Conservation (phyloP, 2,113 vertebrate species). For the Callipepla californica region DNA sequence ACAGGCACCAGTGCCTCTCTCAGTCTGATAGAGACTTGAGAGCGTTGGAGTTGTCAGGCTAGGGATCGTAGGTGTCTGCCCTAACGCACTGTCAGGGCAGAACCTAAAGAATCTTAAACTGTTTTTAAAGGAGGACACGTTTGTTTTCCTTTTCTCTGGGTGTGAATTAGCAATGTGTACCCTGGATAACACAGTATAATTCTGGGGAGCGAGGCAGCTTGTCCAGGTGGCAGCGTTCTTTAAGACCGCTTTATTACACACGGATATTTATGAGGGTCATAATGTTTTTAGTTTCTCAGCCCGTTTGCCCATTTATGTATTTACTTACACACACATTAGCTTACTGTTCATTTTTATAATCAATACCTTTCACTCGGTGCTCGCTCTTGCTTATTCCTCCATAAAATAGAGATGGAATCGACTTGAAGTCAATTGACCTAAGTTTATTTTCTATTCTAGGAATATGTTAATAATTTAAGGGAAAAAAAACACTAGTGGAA, state of each 20-base stretch:
- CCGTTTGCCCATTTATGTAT: background rate
- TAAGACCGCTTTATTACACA: background rate
- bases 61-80: background rate
- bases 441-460: background rate
- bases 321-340: background rate
- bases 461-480: background rate
- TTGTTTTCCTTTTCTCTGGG: background rate
- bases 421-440: rapidly evolving
- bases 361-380: background rate
- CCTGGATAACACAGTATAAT: background rate
- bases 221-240: background rate
- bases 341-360: background rate
- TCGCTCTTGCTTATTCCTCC: background rate
- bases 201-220: background rate
- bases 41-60: background rate
- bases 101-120: background rate
- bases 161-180: rapidly evolving
- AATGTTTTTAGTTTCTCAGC: background rate
- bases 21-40: background rate
- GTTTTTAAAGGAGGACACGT: background rate
- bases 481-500: no score
- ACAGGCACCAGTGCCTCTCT: background rate
- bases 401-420: background rate
- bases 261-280: background rate
- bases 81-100: background rate